A percentile compares a stretch with the other conserved stretches of the same genome.
These are phyloP conservation scores for Dorcus parallelipipedus DNA, from an alignment of 2,888 invertebrate genomes.

Conservation along the genomic window DNA sequence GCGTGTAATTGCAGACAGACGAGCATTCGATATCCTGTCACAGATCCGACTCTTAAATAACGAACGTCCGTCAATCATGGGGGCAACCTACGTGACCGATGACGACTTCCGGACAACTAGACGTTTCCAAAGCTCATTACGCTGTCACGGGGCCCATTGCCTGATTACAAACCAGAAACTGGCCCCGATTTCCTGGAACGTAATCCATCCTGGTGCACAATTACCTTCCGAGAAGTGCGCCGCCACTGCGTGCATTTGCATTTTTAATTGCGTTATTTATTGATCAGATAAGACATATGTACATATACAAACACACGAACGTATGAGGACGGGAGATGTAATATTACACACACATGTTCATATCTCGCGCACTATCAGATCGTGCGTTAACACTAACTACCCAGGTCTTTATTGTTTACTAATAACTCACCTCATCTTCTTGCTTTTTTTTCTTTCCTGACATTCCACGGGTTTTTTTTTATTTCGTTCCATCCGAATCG, in stretches of 20 bases:
- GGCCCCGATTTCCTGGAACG: slow-evolving; percentile 15
- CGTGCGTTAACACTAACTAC: not conserved
- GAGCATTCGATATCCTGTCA: not conserved
- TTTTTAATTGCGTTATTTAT: slow-evolving; percentile 32
- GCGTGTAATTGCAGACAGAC: too few species aligned
- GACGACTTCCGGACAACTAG: slow-evolving; percentile 26
- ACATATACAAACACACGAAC: slow-evolving; percentile 2
- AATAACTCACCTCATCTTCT: not conserved
- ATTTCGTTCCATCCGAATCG: not conserved
- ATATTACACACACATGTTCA: slow-evolving; percentile 8
- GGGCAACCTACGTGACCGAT: slow-evolving; percentile 30
- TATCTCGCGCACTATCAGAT: slow-evolving; percentile 7
- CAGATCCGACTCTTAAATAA: slow-evolving; percentile 10
- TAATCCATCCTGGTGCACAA: slow-evolving; percentile 19
- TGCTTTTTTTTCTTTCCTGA: not conserved
- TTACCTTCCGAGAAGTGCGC: slow-evolving; percentile 25
- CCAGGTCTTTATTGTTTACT: slow-evolving; percentile 1
- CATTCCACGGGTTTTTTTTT: not conserved
- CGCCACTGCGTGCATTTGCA: slow-evolving; percentile 26
- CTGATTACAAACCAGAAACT: slow-evolving; percentile 16
- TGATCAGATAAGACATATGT: slow-evolving; percentile 21
- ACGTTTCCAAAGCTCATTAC: slow-evolving; percentile 17
- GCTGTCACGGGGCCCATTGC: slow-evolving; percentile 14
- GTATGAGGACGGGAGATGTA: slow-evolving; percentile 9
- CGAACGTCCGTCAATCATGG: slow-evolving; percentile 26